Evolutionary conservation across 1,140 invertebrate genomes (phyloP).

Genomic region (Heterodera schachtii): DNA sequence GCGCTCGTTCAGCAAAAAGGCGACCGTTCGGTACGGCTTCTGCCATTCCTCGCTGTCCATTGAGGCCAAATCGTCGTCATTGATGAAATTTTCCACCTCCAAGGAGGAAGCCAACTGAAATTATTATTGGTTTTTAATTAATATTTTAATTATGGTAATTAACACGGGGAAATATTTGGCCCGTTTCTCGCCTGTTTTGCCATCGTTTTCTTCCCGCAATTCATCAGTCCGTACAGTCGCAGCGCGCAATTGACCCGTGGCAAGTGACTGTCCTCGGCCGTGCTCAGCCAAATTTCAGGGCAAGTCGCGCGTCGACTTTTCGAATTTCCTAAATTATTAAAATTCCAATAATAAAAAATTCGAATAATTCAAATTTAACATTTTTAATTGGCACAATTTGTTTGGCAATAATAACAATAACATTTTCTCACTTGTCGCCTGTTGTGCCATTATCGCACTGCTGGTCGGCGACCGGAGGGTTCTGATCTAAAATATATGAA

Average conservation of each 20-base stretch:
- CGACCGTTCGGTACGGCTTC: conserved; percentile 35
- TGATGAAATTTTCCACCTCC: background rate
- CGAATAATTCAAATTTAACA: no score
- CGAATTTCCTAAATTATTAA: conserved; percentile 36
- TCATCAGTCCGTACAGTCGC: conserved; percentile 43
- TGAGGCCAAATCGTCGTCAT: background rate
- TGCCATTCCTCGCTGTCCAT: conserved; percentile 41
- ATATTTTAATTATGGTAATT: no score
- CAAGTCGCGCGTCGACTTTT: conserved; percentile 49
- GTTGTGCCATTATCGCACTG: no score
- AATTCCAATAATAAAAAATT: conserved; percentile 20
- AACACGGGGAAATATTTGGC: background rate
- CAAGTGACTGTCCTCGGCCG: conserved; percentile 37
- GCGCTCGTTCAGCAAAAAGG: conserved; percentile 53
- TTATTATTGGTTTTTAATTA: no score
- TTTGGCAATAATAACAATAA: no score
- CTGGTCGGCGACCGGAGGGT: no score
- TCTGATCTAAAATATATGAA: no score
- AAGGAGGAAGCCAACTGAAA: background rate
- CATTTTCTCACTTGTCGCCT: no score
- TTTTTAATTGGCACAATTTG: no score
- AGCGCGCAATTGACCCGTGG: conserved; percentile 32
- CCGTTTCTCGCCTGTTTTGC: conserved; percentile 31
- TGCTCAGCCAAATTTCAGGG: conserved; percentile 56
- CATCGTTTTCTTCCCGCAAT: conserved; percentile 52